Percentiles rank a stretch among this genome's conserved stretches.
Conservation (phyloP, 2,888 invertebrate genomes). For the Leptodirus hochenwartii region DNA sequence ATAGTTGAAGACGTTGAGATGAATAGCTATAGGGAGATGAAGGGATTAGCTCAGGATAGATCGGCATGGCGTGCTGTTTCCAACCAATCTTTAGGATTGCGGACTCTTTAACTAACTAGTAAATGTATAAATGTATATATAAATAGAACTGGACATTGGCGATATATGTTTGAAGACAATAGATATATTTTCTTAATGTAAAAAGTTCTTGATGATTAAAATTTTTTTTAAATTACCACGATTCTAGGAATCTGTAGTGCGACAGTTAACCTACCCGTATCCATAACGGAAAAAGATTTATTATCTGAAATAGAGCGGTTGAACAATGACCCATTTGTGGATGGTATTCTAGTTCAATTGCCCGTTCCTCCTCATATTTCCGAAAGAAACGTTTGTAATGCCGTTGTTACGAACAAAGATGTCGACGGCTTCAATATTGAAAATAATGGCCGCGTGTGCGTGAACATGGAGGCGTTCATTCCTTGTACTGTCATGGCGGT, state of each 20-base stretch:
- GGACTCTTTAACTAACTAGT: no score
- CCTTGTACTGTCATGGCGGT: constrained; percentile 71
- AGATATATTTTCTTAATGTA: no score
- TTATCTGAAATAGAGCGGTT: constrained; percentile 41
- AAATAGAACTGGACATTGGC: no score
- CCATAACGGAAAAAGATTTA: constrained; percentile 47
- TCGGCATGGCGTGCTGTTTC: no score
- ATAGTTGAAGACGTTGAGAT: no score
- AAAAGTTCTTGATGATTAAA: no score
- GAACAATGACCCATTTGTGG: constrained; percentile 50
- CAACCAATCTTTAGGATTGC: no score
- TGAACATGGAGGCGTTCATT: constrained; percentile 54
- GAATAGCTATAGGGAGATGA: no score
- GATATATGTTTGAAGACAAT: no score
- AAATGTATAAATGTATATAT: no score
- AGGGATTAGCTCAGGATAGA: no score
- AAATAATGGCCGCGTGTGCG: constrained; percentile 61
- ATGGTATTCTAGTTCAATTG: constrained; percentile 71
- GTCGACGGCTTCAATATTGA: constrained; percentile 79
- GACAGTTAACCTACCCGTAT: constrained; percentile 38
- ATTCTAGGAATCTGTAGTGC: background rate
- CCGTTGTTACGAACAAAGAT: constrained; percentile 65
- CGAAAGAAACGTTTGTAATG: constrained; percentile 61
- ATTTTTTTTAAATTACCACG: background rate
- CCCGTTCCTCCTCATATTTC: constrained; percentile 64